phyloP scores from a whole-genome alignment of 2,797 vertebrate species.

The Malurus splendens region DNA sequence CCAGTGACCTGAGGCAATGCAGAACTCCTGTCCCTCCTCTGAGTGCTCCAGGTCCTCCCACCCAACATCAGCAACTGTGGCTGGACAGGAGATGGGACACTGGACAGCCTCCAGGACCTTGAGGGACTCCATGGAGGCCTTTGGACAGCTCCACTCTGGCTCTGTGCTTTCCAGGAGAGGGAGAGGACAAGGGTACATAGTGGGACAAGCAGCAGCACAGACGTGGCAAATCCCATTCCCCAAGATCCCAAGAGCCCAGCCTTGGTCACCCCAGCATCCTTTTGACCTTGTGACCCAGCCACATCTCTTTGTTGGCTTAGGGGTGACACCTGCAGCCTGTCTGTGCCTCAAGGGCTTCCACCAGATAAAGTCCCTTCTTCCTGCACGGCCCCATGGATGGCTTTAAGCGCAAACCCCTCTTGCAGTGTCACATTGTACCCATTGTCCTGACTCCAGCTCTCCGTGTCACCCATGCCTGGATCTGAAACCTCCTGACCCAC shows the following conservation, averaged over 20 bases:
- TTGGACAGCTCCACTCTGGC: neutral
- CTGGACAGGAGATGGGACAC: neutral
- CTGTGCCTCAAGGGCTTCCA: neutral
- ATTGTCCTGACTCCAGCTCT: neutral
- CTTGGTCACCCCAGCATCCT: neutral
- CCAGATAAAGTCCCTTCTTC: neutral
- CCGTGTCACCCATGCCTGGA: neutral
- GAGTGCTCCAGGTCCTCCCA: neutral
- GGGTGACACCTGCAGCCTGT: neutral
- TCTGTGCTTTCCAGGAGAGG: neutral
- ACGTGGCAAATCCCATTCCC: neutral
- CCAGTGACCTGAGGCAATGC: neutral
- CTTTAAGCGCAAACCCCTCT: neutral
- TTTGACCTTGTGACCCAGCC: neutral
- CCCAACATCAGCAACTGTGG: neutral
- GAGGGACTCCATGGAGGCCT: neutral
- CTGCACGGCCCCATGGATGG: accelerated
- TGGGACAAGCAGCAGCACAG: neutral
- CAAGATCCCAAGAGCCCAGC: neutral
- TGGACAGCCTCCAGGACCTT: neutral
- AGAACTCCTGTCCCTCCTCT: neutral
- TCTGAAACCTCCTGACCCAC: neutral
- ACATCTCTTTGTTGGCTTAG: accelerated
- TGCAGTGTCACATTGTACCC: neutral
- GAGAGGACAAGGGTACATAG: neutral